Percentiles rank a stretch among this genome's conserved stretches.
Conservation (phyloP, 2,797 vertebrate species). For the Bucorvus abyssinicus region DNA sequence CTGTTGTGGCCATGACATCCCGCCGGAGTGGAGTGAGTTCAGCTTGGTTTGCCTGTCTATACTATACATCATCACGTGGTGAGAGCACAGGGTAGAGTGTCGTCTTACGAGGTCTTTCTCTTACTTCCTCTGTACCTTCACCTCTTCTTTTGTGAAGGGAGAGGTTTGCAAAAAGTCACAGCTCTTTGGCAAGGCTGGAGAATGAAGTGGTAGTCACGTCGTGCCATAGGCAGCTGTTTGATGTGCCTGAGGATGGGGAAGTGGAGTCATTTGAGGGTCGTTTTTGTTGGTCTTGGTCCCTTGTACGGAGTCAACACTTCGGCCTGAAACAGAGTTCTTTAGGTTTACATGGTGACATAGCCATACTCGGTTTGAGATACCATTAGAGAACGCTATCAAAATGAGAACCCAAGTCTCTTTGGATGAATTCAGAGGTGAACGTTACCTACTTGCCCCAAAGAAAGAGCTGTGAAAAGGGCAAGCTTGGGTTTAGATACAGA, state of each 20-base stretch:
- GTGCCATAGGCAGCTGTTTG: background rate
- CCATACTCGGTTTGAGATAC: background rate
- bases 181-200: background rate
- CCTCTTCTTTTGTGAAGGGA: background rate
- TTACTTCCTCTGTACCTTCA: background rate
- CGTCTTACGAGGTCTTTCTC: background rate
- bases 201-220: background rate
- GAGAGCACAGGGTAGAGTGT: background rate
- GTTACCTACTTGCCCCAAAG: background rate
- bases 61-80: rapidly evolving
- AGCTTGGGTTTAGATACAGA: background rate
- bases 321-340: background rate
- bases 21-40: slow-evolving; percentile 91
- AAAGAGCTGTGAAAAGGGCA: background rate
- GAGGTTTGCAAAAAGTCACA: background rate
- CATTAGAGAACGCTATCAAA: background rate
- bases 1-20: slow-evolving; percentile 98
- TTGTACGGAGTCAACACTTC: background rate
- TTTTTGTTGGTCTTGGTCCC: background rate
- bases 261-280: background rate
- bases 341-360: background rate
- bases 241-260: background rate
- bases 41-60: background rate
- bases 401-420: background rate
- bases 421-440: background rate